These are phyloP conservation scores for Pectinophora gossypiella DNA, from an alignment of 1,140 invertebrate genomes.

Conservation along the genomic window DNA sequence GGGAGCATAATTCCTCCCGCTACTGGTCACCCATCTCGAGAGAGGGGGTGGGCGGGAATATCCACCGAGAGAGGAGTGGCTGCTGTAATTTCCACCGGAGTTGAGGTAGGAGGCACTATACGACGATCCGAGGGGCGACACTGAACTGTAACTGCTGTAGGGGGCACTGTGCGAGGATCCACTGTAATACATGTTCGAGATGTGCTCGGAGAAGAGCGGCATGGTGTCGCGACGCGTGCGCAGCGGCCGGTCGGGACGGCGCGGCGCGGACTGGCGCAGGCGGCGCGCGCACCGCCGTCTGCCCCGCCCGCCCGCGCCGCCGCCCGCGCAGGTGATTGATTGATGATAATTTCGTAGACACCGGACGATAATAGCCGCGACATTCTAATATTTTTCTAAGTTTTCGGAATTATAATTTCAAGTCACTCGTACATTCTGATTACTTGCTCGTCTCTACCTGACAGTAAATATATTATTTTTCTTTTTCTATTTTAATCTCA, in stretches of 20 bases:
- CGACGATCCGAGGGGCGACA: conserved; percentile 47
- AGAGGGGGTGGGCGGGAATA: conserved; percentile 48
- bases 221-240: conserved; percentile 53
- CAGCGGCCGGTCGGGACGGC: conserved; percentile 23
- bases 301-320: conserved; percentile 29
- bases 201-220: conserved; percentile 77
- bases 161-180: conserved; percentile 53
- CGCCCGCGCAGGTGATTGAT: conserved; percentile 56
- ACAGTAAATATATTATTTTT: no score
- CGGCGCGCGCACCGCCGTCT: conserved; percentile 46
- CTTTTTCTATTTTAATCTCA: no score
- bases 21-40: conserved; percentile 41
- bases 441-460: no score
- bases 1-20: conserved; percentile 79
- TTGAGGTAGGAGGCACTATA: conserved; percentile 72
- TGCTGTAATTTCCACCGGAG: conserved; percentile 74
- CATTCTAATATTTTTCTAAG: conserved; percentile 14
- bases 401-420: conserved; percentile 35
- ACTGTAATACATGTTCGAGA: conserved; percentile 76
- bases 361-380: conserved; percentile 48
- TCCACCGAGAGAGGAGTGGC: conserved; percentile 74
- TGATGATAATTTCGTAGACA: conserved; percentile 46
- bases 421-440: no score
- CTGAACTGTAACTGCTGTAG: conserved; percentile 50
- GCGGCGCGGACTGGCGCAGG: conserved; percentile 19